Evolutionary conservation across 2,888 invertebrate species (phyloP), one percentile per base, ranked within the genome.

Genomic region (Ornithoptera alexandrae): DNA sequence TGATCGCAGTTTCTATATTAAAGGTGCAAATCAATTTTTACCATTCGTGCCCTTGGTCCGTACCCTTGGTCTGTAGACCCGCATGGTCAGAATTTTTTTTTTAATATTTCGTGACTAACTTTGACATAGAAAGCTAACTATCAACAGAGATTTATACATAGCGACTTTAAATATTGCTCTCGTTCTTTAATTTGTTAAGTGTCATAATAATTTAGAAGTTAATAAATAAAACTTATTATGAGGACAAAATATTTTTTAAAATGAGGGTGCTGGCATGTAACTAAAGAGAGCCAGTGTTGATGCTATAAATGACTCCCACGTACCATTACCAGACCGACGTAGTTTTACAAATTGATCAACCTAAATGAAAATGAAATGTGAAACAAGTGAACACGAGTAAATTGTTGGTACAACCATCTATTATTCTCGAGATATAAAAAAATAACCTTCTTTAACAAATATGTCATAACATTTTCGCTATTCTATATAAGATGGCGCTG

Each of bases 261-360:
- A 60, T 61, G 36, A 22, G 39, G 8, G 22, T 18, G 30, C n/a
- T 42, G 39, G 70, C 62, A 36, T 63, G 59, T 58, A 65, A 66
- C 62, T 58, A 70, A 66, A 67, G 66, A 66, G 66, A 63, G 62
- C 39, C 66, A 58, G 67, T 62, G 59, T 63, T 66, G 24, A 59
- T 66, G 66, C 70, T 67, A 63, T 70, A 72, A 68, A 73, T 71
- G 72, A 72, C 71, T 70, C 70, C 69, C 66, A 72, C 71, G 71
- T 72, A 68, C 71, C 69, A 72, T 72, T 67, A 70, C 62, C 71
- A 71, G 68, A 68, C 70, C 67, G 69, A 70, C 69, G 67, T 71
- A 72, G 57, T 61, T 59, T 68, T 62, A 63, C 70, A 67, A 70
- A 67, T 63, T 65, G 65, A 69, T 62, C 57, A 69, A 69, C 65